These are phyloP conservation scores for Clarias batrachus DNA, from an alignment of 2,113 vertebrate genomes.

Conservation along the genomic window DNA sequence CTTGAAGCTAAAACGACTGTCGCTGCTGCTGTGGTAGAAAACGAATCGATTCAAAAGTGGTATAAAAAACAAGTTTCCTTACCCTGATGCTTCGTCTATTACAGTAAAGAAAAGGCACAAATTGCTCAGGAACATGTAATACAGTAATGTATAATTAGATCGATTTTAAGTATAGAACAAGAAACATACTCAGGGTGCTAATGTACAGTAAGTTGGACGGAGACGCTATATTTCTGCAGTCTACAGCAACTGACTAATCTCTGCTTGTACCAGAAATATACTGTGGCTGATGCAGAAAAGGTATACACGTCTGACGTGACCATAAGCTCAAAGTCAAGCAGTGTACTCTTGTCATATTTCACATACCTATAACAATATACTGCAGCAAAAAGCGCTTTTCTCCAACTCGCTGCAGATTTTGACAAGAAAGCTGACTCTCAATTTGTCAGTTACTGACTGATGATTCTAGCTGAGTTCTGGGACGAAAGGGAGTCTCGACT, in stretches of 20 bases:
- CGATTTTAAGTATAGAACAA: background rate
- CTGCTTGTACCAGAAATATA: background rate
- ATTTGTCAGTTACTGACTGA: slow-evolving; percentile 7
- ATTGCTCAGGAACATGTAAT: background rate
- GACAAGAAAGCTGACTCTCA: slow-evolving; percentile 8
- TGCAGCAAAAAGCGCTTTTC: slow-evolving; percentile 1
- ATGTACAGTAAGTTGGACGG: background rate
- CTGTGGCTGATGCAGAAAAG: background rate
- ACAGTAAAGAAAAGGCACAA: background rate
- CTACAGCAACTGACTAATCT: background rate
- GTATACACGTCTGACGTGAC: background rate
- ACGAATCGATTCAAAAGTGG: background rate
- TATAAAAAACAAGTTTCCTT: background rate
- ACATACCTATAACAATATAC: background rate
- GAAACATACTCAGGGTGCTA: background rate
- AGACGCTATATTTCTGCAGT: background rate
- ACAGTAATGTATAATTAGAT: background rate
- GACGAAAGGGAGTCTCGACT: background rate
- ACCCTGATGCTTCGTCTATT: background rate
- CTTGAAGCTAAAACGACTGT: background rate
- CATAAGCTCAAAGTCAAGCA: background rate
- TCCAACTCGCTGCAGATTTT: background rate
- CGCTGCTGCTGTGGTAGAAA: background rate
- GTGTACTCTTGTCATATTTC: background rate
- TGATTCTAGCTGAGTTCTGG: background rate